Conservation (phyloP, 1,140 invertebrate genomes). For the Drosophila sp. region DNA sequence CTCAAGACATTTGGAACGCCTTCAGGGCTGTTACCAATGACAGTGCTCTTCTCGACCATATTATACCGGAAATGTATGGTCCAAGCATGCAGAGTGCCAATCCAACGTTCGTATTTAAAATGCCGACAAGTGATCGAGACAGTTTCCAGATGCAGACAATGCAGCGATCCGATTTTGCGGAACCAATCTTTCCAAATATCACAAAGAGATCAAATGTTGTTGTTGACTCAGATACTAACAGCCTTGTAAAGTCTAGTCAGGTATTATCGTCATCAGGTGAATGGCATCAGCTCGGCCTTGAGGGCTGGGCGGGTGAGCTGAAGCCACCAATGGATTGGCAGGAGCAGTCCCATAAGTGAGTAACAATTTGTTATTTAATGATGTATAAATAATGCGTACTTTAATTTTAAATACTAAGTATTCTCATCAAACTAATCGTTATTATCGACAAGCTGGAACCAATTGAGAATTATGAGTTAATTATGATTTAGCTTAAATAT, state of each 20-base stretch:
- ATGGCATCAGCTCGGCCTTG: slow-evolving; percentile 67
- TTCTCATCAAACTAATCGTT: no score
- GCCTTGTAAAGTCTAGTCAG: slow-evolving; percentile 44
- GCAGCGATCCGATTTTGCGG: slow-evolving; percentile 68
- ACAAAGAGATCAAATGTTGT: slow-evolving; percentile 7
- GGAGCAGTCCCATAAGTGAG: slow-evolving; percentile 59
- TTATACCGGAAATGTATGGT: slow-evolving; percentile 79
- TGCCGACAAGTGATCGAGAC: slow-evolving; percentile 48
- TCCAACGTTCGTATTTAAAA: slow-evolving; percentile 71
- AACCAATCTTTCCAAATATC: slow-evolving; percentile 77
- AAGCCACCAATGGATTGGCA: slow-evolving; percentile 32
- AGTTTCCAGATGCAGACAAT: slow-evolving; percentile 60
- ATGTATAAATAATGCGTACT: no score
- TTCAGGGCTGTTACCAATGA: slow-evolving; percentile 76
- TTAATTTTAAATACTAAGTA: no score
- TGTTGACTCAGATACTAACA: slow-evolving; percentile 26
- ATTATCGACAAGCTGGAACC: no score
- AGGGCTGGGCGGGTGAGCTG: slow-evolving; percentile 75
- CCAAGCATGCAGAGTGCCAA: slow-evolving; percentile 57
- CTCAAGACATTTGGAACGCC: slow-evolving; percentile 72
- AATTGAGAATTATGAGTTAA: no score
- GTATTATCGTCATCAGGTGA: slow-evolving; percentile 14
- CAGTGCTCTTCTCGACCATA: slow-evolving; percentile 59
- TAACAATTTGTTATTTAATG: slow-evolving; percentile 1
- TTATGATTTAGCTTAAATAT: no score